phyloP scores from a whole-genome alignment of 37 sponge, comb jelly and placozoan genomes.

The Axinella damicornis region DNA sequence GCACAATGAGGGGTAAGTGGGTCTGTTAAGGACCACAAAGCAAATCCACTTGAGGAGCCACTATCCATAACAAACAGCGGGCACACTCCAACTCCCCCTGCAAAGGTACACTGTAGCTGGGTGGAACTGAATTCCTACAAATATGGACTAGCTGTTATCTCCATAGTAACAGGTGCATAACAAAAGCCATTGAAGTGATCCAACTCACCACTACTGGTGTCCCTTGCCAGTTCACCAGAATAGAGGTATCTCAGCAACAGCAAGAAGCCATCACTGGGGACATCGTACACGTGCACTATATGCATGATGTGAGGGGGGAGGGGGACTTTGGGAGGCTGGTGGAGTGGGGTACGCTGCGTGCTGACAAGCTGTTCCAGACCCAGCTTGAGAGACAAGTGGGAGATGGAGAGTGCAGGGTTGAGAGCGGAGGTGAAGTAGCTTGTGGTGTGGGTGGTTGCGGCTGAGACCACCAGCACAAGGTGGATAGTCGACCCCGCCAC shows the following conservation, averaged over 20 bases:
- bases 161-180: too few species aligned
- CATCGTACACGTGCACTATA: slow-evolving; percentile 46
- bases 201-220: too few species aligned
- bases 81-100: too few species aligned
- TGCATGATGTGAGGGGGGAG: slow-evolving; percentile 46
- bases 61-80: too few species aligned
- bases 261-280: background rate
- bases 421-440: background rate
- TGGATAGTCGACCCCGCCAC: slow-evolving; percentile 27
- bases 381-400: slow-evolving; percentile 26
- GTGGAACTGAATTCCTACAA: too few species aligned
- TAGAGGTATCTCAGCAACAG: slow-evolving; percentile 31
- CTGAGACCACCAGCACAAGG: slow-evolving; percentile 20
- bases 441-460: background rate
- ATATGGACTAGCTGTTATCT: too few species aligned
- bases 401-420: slow-evolving; percentile 52
- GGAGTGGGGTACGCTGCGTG: background rate
- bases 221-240: background rate
- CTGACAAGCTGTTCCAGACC: slow-evolving; percentile 28
- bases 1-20: too few species aligned
- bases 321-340: background rate
- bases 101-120: too few species aligned
- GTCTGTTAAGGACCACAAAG: too few species aligned
- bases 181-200: too few species aligned
- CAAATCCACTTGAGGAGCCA: too few species aligned